A percentile compares a stretch with the other conserved stretches of the same genome.
Evolutionary conservation across 2,113 vertebrate species (phyloP).

Genomic region (Thamnaconus septentrionalis): DNA sequence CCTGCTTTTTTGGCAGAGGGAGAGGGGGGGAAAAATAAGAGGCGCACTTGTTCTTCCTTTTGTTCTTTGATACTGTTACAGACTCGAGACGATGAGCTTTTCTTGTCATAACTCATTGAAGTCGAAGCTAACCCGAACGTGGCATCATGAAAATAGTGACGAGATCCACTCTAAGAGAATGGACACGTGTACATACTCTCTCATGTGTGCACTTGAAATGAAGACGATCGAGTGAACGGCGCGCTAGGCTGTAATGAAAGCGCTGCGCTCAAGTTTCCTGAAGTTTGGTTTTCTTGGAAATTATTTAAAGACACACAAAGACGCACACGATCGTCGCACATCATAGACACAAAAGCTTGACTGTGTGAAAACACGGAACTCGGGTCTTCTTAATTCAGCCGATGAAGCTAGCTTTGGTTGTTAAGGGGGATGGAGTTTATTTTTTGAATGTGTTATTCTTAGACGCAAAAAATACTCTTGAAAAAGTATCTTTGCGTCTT

Average conservation of each 20-base stretch:
- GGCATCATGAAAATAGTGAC: slow-evolving; percentile 70
- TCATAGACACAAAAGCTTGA: slow-evolving; percentile 15
- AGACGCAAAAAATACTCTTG: no score
- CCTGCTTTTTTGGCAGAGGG: slow-evolving; percentile 61
- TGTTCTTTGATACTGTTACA: slow-evolving; percentile 76
- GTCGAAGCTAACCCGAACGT: slow-evolving; percentile 70
- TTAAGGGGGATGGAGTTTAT: no score
- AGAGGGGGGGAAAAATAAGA: slow-evolving; percentile 53
- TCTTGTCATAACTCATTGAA: slow-evolving; percentile 75
- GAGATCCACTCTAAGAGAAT: slow-evolving; percentile 59
- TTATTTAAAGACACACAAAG: slow-evolving; percentile 39
- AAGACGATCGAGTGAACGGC: slow-evolving; percentile 39
- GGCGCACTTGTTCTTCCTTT: slow-evolving; percentile 70
- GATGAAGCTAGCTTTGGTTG: no score
- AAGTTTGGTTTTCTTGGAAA: slow-evolving; percentile 14
- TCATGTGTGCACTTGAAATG: slow-evolving; percentile 64
- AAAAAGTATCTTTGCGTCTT: no score
- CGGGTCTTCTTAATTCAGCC: no score
- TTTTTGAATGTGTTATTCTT: no score
- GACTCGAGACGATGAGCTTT: slow-evolving; percentile 70
- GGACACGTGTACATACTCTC: slow-evolving; percentile 61
- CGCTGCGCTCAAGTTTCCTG: slow-evolving; percentile 22
- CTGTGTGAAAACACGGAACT: slow-evolving; percentile 16
- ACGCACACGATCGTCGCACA: neutral
- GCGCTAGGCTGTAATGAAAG: slow-evolving; percentile 29